These are phyloP conservation scores for Spialia ferax DNA, from an alignment of 2,888 invertebrate species.

Conservation along the genomic window DNA sequence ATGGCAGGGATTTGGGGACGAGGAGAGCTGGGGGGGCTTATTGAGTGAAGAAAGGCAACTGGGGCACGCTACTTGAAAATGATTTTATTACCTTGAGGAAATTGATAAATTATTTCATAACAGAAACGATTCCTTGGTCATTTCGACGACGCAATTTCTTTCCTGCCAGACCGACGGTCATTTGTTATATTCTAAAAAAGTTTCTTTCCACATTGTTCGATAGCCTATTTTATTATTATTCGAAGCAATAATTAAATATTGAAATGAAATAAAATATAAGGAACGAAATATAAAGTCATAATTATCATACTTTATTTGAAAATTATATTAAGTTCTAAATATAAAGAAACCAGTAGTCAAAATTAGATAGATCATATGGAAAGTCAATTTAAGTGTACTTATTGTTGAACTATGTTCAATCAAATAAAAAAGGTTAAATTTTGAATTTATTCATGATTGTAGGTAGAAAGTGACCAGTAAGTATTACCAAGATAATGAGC, in stretches of 20 bases:
- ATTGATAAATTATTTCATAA: conserved; percentile 12
- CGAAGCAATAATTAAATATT: background rate
- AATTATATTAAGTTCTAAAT: too few relatives aligned
- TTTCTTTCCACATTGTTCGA: background rate
- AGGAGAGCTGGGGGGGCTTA: conserved; percentile 7
- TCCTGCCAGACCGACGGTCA: background rate
- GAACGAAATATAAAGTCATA: too few relatives aligned
- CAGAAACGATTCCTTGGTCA: conserved; percentile 5
- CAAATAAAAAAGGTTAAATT: too few relatives aligned
- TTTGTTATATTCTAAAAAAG: too few relatives aligned
- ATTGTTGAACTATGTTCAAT: too few relatives aligned
- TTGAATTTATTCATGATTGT: background rate
- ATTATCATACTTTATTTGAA: too few relatives aligned
- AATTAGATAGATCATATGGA: too few relatives aligned
- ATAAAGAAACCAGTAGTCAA: too few relatives aligned
- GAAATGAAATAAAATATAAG: background rate
- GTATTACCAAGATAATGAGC: background rate
- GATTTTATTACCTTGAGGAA: conserved; percentile 7
- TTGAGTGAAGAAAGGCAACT: conserved; percentile 3
- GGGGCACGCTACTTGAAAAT: background rate
- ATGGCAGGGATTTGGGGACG: conserved; percentile 18
- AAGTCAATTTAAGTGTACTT: too few relatives aligned
- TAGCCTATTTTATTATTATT: background rate
- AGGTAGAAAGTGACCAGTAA: background rate
- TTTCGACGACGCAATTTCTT: background rate